Percentiles rank a stretch among this genome's conserved stretches.
phyloP scores from a whole-genome alignment of 2,113 vertebrate genomes.

The Caloenas nicobarica region DNA sequence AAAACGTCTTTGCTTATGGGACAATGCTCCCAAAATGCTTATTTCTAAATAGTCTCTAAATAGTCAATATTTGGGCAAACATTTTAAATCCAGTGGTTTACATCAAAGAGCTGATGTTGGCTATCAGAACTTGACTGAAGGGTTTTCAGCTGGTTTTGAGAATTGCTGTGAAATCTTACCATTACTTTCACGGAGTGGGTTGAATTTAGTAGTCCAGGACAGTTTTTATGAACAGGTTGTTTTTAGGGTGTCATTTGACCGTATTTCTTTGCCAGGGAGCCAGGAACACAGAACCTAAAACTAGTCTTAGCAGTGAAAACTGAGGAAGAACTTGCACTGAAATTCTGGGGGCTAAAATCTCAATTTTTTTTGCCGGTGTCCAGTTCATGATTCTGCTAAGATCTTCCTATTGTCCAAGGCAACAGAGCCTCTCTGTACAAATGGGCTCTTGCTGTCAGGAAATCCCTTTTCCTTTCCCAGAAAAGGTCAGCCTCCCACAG shows the following conservation, averaged over 20 bases:
- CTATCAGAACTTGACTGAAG: background rate
- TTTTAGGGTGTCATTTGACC: background rate
- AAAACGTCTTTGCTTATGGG: background rate
- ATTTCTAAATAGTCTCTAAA: background rate
- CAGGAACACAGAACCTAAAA: accelerated
- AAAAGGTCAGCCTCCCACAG: background rate
- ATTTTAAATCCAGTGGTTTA: background rate
- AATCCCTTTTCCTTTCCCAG: background rate
- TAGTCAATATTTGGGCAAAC: background rate
- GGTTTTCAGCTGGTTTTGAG: background rate
- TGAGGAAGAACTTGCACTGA: background rate
- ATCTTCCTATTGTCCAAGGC: accelerated
- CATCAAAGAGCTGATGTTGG: background rate
- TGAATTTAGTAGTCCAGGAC: background rate
- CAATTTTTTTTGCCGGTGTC: background rate
- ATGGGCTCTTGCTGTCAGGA: background rate
- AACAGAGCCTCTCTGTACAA: accelerated
- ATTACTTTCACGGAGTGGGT: background rate
- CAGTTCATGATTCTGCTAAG: background rate
- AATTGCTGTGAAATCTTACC: background rate
- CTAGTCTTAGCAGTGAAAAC: background rate
- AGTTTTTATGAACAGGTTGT: background rate
- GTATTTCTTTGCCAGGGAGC: background rate
- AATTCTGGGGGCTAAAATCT: background rate
- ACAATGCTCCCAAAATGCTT: background rate